Base-by-base conservation (phyloP, 2,113 vertebrate species). In the Brachirus orientalis region DNA sequence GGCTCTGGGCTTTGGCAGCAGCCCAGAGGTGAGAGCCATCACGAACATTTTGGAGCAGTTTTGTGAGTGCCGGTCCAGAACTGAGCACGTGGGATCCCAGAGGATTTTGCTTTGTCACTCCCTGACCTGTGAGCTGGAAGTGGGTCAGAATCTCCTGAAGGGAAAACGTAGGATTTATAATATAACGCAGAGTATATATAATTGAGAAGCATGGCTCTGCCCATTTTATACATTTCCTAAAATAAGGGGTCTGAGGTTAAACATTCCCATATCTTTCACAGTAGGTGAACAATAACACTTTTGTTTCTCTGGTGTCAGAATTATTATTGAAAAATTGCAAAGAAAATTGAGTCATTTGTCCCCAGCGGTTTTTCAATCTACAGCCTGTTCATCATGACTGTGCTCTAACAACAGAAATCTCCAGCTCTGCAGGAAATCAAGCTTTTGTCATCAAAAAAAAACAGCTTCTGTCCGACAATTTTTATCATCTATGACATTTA, bases 21-120 rank as follows among this genome's bases (percentile, higher is more conserved):
- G 43, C 58, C 69, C 85, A 28, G 47, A 72, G 57, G 56, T 8
- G 1, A 77, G 54, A 69, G 66, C 2, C 13, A 81, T 76, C 63
- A 59, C n/a, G 67, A 73, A 74, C 62, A 72, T 55, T 74, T 58
- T 20, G 18, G 60, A 75, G 69, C 59, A 17, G 22, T 46, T 40
- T 17, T 9, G 14, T 53, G 45, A 33, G 19, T 18, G 6, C 28
- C 18, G 4, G 36, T 66, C 37, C 8, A 17, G 61, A 46, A 10
- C 40, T 57, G 43, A 12, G 19, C 57, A 53, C 43, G 13, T 40
- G 45, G 16, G 40, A 17, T 63, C 58, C 71, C 73, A 16, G 18
- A 33, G 54, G 63, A 44, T 10, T 45, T 41, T 16, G 44, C 22
- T 64, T 51, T 56, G 80, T 78, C 73, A 66, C 52, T 46, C 8